Base-by-base conservation (phyloP, 2,888 invertebrate species). In the Nomada lathburiana region DNA sequence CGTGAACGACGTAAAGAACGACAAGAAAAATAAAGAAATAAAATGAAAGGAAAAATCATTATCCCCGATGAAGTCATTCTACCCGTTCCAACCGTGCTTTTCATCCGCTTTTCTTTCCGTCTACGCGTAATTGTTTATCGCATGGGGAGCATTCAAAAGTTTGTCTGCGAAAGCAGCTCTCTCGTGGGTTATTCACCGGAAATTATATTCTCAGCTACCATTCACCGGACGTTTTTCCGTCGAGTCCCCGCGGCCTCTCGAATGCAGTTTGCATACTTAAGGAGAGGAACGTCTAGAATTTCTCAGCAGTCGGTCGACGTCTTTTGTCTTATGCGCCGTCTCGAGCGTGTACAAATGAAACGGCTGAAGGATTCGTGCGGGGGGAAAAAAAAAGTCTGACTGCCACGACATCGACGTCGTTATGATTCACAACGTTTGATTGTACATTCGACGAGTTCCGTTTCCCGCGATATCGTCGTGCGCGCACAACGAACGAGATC, bases 251-350 rank as follows among this genome's bases (percentile, higher is more conserved):
- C 20, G 26, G 55, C 16, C 26, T 57, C 64, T 42, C 59, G 42
- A 29, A 53, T 20, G 60, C 42, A 55, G 29, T 78, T 78, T 63
- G 78, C 53, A 71, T 76, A 55, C 42, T 71, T 42, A 62, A 42
- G 16, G 13, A 47, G 16, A 65, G 7, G 36, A 36, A 36, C 60
- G 36, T 26, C 4, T 10, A 18, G 59, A 65, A n/a, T 53, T 76
- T 23, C 26, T 11, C 13, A 16, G 20, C 23, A 55, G 18, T 18
- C 75, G 42, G 55, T 68, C 50, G 52, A 11, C 26, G 36, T 52
- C 29, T 50, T 52, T 76, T 75, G 64, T 36, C n/a, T n/a, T 36
- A 7, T 36, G 36, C 36, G 36, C 36, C 23, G 4, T 57, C 42
- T 42, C 26, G 55, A 53, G 26, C 3, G 65, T 29, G 44, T 18